Base-by-base conservation (phyloP, 2,888 invertebrate species). In the Polia nebulosa region DNA sequence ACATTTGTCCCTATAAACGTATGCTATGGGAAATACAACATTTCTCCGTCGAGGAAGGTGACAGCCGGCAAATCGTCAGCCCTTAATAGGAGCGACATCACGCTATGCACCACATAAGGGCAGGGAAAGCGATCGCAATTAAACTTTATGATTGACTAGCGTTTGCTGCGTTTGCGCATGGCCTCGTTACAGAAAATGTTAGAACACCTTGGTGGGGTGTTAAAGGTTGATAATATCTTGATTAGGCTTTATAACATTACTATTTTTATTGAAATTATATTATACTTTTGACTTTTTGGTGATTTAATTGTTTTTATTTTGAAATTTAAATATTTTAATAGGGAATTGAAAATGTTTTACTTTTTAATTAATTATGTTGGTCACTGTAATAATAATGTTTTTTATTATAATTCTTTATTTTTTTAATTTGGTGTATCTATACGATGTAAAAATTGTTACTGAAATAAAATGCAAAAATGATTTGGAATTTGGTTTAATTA, bases 111-210 rank as follows among this genome's bases (percentile, higher is more conserved):
- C 89, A 82, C 83, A 83, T 87, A 90, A 89, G 85, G 91, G 84
- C 86, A 85, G 90, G 85, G 91, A 92, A 91, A 92, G 91, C 87
- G 84, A 82, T 80, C 76, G 84, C 88, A 87, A 89, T 89, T 88
- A 88, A 88, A 85, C 83, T 89, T 85, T 89, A 89, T 90, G 92
- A 91, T 89, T 88, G 89, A 90, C 89, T 82, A 63, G 80, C 85
- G 83, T 84, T 86, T 84, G 82, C 83, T 71, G 62, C 86, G 86
- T 85, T 85, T 85, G 84, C 82, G 78, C 83, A 82, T 80, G 77
- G 61, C 65, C 60, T 64, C 65, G 52, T 57, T 56, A 52, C 58
- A 60, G 64, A 47, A 61, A 80, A 57, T 61, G 34, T 11, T 41
- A 49, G 44, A 41, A 61, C 20, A 45, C 27, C 22, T 49, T 22